Evolutionary conservation across 2,113 vertebrate genomes (phyloP).

Genomic region (Epinephelus cyanopodus): DNA sequence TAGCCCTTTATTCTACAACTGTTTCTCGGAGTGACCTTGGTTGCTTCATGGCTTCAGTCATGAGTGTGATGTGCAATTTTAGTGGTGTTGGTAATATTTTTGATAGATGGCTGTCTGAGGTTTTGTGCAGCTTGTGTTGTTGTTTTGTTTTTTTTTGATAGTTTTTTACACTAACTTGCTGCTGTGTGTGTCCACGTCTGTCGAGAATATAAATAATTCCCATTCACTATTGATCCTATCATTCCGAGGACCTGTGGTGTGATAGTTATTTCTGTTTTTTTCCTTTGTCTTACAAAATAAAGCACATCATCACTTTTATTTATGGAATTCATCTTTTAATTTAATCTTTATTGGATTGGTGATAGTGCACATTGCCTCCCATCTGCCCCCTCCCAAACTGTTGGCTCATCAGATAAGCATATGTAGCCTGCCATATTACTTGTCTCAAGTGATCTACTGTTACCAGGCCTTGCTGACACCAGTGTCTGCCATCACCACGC

Average conservation of each 20-base stretch:
- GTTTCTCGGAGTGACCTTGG: constrained; percentile 56
- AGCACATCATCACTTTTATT: constrained; percentile 29
- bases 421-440: constrained; percentile 56
- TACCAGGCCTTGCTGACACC: constrained; percentile 68
- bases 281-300: constrained; percentile 30
- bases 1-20: constrained; percentile 43
- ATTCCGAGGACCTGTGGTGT: background rate
- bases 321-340: constrained; percentile 27
- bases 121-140: constrained; percentile 33
- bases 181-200: background rate
- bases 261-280: constrained; percentile 25
- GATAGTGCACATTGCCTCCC: constrained; percentile 32
- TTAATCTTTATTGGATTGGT: constrained; percentile 26
- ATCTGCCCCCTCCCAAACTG: constrained; percentile 25
- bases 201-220: constrained; percentile 31
- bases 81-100: constrained; percentile 35
- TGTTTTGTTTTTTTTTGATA: constrained; percentile 6
- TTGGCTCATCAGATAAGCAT: constrained; percentile 68
- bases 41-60: constrained; percentile 28
- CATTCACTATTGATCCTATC: constrained; percentile 32
- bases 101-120: constrained; percentile 35
- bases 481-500: constrained; percentile 53
- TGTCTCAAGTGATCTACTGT: constrained; percentile 73
- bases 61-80: constrained; percentile 41
- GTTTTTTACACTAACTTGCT: constrained; percentile 9